Conservation (phyloP, 2,888 invertebrate genomes). For the Agriotes lineatus region DNA sequence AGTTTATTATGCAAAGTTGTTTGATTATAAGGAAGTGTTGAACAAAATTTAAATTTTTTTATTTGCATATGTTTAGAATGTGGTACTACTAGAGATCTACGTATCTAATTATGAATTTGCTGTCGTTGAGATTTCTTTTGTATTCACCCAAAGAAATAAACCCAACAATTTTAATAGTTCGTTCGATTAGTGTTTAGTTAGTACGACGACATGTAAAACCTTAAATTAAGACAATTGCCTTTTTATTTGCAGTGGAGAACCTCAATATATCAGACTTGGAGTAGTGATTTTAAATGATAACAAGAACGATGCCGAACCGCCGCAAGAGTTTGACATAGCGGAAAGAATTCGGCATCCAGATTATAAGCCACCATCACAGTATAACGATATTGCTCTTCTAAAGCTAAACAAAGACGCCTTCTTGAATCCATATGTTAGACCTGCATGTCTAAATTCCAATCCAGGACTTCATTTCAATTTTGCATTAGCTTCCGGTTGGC, state of each 20-base stretch:
- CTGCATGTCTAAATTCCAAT: constrained; percentile 70
- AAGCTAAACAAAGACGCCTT: constrained; percentile 56
- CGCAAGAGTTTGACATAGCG: constrained; percentile 53
- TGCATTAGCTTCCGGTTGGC: constrained; percentile 74
- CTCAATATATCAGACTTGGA: constrained; percentile 65
- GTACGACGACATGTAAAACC: neutral
- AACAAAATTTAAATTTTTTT: too few relatives aligned
- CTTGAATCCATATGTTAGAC: constrained; percentile 67
- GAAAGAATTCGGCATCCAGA: constrained; percentile 60
- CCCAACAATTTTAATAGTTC: too few relatives aligned
- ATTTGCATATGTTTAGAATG: too few relatives aligned
- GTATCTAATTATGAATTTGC: too few relatives aligned
- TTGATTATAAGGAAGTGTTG: too few relatives aligned
- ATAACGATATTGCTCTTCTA: constrained; percentile 67
- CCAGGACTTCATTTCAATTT: constrained; percentile 53
- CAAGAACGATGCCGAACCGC: constrained; percentile 49
- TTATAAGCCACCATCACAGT: constrained; percentile 60
- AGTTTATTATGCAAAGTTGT: too few relatives aligned
- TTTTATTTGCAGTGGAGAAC: constrained; percentile 56
- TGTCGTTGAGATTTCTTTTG: too few relatives aligned
- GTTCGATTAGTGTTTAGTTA: too few relatives aligned
- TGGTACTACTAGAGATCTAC: too few relatives aligned
- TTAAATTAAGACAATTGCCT: neutral
- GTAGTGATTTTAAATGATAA: constrained; percentile 62
- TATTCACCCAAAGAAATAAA: too few relatives aligned